Conservation (phyloP, 2,113 vertebrate genomes). For the Argyrosomus japonicus region DNA sequence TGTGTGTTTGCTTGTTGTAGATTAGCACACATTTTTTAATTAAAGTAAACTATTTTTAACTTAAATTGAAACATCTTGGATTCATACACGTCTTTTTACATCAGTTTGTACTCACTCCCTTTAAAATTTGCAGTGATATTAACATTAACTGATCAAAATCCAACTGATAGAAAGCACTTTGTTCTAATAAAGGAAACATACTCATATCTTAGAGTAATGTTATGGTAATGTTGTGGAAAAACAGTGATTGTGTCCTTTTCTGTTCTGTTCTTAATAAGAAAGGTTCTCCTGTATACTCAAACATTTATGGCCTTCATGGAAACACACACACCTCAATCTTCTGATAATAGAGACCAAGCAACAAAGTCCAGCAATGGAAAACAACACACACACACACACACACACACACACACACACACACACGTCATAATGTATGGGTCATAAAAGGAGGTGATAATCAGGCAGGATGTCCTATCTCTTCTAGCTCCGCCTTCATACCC, state of each 20-base stretch:
- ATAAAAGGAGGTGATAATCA: constrained; percentile 15
- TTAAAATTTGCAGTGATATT: no score
- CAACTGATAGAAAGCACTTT: neutral
- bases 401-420: neutral
- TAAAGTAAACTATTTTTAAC: no score
- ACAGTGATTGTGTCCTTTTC: neutral
- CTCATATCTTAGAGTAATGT: neutral
- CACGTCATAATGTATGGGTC: neutral
- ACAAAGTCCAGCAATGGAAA: no score
- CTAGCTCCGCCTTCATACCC: constrained; percentile 19
- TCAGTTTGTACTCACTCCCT: no score
- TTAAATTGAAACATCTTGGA: no score
- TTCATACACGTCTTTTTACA: neutral
- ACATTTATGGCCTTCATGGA: constrained; percentile 11
- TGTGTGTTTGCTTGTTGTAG: no score
- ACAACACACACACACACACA: no score
- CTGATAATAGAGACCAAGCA: no score
- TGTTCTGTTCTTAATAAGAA: neutral
- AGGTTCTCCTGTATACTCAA: neutral
- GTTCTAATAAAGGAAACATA: neutral
- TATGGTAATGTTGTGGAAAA: neutral
- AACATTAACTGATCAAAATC: no score
- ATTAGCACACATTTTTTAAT: neutral
- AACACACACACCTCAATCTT: neutral
- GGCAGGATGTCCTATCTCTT: constrained; percentile 17